Evolutionary conservation across 2,888 invertebrate species (phyloP).

Genomic region (Tortrix viridana): DNA sequence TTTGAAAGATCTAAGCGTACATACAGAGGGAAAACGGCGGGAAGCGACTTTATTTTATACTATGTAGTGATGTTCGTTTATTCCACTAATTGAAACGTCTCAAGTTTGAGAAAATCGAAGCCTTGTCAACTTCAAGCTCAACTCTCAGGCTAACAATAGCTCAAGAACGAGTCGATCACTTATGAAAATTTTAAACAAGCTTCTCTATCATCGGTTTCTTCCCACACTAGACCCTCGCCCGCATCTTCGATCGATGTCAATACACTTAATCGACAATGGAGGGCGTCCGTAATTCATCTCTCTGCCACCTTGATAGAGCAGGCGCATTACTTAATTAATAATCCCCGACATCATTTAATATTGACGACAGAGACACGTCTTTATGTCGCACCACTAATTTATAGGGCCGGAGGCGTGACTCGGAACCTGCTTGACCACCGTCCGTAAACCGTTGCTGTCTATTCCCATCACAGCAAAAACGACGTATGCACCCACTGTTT

Average conservation of each 20-base stretch:
- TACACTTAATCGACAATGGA: slow-evolving; percentile 35
- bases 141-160: not conserved
- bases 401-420: slow-evolving; percentile 28
- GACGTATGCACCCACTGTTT: slow-evolving; percentile 22
- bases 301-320: slow-evolving; percentile 3
- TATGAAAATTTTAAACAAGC: slow-evolving; percentile 11
- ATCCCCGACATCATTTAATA: slow-evolving; percentile 35
- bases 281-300: slow-evolving; percentile 20
- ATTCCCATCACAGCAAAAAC: slow-evolving; percentile 3
- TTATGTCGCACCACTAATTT: slow-evolving; percentile 31
- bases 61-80: too few relatives aligned
- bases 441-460: slow-evolving; percentile 16
- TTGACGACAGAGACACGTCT: slow-evolving; percentile 32
- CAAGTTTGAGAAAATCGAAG: too few relatives aligned
- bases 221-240: slow-evolving; percentile 24
- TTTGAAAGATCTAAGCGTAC: too few relatives aligned
- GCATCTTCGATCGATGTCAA: slow-evolving; percentile 36
- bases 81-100: too few relatives aligned
- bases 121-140: not conserved
- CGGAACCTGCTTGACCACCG: slow-evolving; percentile 33
- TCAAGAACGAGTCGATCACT: slow-evolving; percentile 4
- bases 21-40: too few relatives aligned
- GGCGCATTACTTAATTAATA: slow-evolving; percentile 36
- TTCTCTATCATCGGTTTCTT: slow-evolving; percentile 10
- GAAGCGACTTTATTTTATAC: too few relatives aligned